Evolutionary conservation across 2,888 invertebrate species (phyloP), one percentile per base, ranked within the genome.

Genomic region (Norana najaformis): DNA sequence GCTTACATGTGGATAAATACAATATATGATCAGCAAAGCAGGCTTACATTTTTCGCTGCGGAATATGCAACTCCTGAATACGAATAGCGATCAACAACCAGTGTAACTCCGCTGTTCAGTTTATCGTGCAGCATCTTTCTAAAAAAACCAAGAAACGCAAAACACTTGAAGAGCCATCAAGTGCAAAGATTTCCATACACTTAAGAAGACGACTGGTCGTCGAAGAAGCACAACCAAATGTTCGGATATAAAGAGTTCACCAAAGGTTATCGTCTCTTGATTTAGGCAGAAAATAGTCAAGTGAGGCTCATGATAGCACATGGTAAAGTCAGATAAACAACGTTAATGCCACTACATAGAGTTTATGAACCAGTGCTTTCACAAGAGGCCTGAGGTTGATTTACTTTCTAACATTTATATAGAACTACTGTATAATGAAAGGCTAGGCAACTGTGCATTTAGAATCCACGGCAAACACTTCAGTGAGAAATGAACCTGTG

Each of bases 41-140:
- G 69, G 89, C 91, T 90, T 91, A 94, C 95, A 92, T 91, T 89
- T 91, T 96, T 96, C 11, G 95, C 95, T 90, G 95, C 93, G 38
- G 95, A 94, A 92, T 95, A 99, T 5, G 98, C 98, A 36, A 97
- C 97, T 37, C 98, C 98, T 23, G 98, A 98, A 95, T 96, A 98
- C n/a, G 97, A 97, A 95, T 98, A 99, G 94, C 99, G 96, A 94
- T 99, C 99, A 1, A 98, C 96, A 91, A 99, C 96, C 13, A 99
- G 94, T 1, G 97, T 97, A 0, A 96, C 96, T 14, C 99, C 99
- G 14, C 95, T 94, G 85, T 96, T 93, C 38, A 99, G 94, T 5
- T 96, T 94, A 38, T 96, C 95, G 53, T 96, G 95, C 92, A 99
- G 97, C 92, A 96, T 95, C 20, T 93, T 93, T 82, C 94, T 94